Conservation (phyloP, 1,140 invertebrate species). For the Pseudomyrmex dendroicus region DNA sequence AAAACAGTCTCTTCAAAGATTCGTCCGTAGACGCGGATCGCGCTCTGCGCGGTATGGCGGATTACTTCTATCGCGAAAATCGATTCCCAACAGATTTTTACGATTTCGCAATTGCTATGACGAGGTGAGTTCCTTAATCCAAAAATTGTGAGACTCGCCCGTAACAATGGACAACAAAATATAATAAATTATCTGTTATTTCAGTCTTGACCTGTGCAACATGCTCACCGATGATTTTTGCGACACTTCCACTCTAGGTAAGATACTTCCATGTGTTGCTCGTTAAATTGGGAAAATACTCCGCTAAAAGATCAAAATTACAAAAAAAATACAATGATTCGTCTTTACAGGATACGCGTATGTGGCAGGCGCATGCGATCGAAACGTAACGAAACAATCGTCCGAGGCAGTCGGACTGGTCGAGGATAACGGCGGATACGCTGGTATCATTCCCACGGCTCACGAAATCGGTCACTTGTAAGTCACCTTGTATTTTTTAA, state of each 20-base stretch:
- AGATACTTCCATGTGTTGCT: conserved; percentile 1
- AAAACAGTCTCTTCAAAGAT: conserved; percentile 60
- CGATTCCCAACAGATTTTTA: conserved; percentile 67
- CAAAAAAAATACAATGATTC: background rate
- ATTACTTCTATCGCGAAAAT: conserved; percentile 74
- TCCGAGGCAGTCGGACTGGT: conserved; percentile 77
- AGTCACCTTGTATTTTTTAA: conserved; percentile 50
- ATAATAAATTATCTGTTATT: conserved; percentile 19
- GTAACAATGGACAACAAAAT: background rate
- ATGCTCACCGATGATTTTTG: conserved; percentile 55
- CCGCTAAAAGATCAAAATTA: no score
- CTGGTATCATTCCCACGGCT: conserved; percentile 77
- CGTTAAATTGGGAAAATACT: background rate
- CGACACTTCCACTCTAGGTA: conserved; percentile 68
- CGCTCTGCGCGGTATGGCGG: conserved; percentile 70
- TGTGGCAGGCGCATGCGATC: conserved; percentile 73
- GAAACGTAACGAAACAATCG: conserved; percentile 50
- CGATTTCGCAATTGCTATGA: conserved; percentile 69
- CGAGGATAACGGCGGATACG: conserved; percentile 81
- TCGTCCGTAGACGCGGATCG: conserved; percentile 73
- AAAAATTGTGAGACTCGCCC: background rate
- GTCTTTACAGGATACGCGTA: conserved; percentile 74
- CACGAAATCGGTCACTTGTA: conserved; percentile 82
- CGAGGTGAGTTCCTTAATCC: conserved; percentile 58
- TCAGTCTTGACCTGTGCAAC: conserved; percentile 69